Evolutionary conservation across 2,888 invertebrate genomes (phyloP), one percentile per base, ranked within the genome.

Genomic region (Idaea dimidiata): DNA sequence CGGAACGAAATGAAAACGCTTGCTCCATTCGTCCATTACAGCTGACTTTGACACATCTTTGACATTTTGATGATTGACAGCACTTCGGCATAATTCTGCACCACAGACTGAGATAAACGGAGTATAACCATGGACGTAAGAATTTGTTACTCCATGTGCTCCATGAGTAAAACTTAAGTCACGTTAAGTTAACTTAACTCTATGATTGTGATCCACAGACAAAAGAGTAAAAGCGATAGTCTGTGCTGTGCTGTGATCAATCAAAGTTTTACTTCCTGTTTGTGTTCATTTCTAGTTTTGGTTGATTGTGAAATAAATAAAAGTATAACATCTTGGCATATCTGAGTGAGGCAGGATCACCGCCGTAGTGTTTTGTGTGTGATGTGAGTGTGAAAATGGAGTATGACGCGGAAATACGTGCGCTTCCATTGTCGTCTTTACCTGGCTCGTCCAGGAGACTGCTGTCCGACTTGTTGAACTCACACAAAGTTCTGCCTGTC

Each of bases 391-490:
- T 62, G 18, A 66, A 65, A 65, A 81, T 82, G 81, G 76, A 73
- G 62, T 70, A 70, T 66, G 79, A 85, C 64, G 72, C 80, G 58
- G 80, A 85, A 69, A 79, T 91, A 62, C 74, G 79, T 55, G 77
- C 82, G 16, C 74, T 89, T 61, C 89, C 93, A 58, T 73, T 94
- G 68, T 77, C 82, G 60, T 75, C 87, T 54, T 82, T 94, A 24
- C 88, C 93, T 66, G 75, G 74, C 59, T 82, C 86, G 76, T 91
- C 94, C 58, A 88, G 86, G 66, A 85, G 81, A 60, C 75, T 94
- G 60, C 82, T 96, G 68, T 95, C 95, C 1, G 88, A 88, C 61
- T 84, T 95, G 71, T 86, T 96, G 62, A 95, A 96, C 83, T 93
- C 95, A 6, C 89, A 86, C 59, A 96, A 96, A 91, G 88, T 95